These are phyloP conservation scores for Lordiphosa mommai DNA, from an alignment of 1,140 invertebrate genomes.

Conservation along the genomic window DNA sequence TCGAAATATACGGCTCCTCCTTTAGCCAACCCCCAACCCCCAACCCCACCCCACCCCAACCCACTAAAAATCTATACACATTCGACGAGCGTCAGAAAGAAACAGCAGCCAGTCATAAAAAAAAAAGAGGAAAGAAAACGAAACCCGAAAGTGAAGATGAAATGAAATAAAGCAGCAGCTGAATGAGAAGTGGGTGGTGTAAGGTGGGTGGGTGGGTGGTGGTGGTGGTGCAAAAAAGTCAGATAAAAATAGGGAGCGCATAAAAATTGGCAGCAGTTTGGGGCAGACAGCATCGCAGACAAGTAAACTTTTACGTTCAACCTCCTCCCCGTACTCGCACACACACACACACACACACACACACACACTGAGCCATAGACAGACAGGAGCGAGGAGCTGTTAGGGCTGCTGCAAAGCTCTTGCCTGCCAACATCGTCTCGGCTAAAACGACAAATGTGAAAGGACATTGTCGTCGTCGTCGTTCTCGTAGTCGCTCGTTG, in stretches of 20 bases:
- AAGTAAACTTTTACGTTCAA: slow-evolving; percentile 40
- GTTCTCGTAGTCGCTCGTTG: slow-evolving; percentile 27
- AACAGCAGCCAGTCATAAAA: slow-evolving; percentile 50
- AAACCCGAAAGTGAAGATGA: slow-evolving; percentile 77
- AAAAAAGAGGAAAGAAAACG: slow-evolving; percentile 61
- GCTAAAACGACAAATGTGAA: slow-evolving; percentile 74
- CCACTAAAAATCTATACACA: slow-evolving; percentile 65
- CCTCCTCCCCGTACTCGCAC: not conserved
- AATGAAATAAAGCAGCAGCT: slow-evolving; percentile 71
- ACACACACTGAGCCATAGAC: slow-evolving; percentile 17
- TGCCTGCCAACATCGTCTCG: slow-evolving; percentile 43
- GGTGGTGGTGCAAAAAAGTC: slow-evolving; percentile 12
- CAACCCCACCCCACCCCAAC: slow-evolving; percentile 9
- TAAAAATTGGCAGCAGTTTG: slow-evolving; percentile 77
- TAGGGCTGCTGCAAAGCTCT: slow-evolving; percentile 20
- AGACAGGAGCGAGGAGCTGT: slow-evolving; percentile 17
- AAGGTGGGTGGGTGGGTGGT: not conserved
- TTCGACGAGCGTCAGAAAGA: slow-evolving; percentile 47
- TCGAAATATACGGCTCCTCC: slow-evolving; percentile 69
- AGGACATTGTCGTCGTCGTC: slow-evolving; percentile 66
- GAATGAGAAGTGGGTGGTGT: not conserved
- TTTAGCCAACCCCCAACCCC: not conserved
- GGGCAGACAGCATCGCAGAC: slow-evolving; percentile 72
- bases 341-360: slow-evolving; percentile 10
- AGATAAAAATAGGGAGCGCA: slow-evolving; percentile 65